phyloP scores from a whole-genome alignment of 2,888 invertebrate genomes.

The Tenthredo scrophulariae region DNA sequence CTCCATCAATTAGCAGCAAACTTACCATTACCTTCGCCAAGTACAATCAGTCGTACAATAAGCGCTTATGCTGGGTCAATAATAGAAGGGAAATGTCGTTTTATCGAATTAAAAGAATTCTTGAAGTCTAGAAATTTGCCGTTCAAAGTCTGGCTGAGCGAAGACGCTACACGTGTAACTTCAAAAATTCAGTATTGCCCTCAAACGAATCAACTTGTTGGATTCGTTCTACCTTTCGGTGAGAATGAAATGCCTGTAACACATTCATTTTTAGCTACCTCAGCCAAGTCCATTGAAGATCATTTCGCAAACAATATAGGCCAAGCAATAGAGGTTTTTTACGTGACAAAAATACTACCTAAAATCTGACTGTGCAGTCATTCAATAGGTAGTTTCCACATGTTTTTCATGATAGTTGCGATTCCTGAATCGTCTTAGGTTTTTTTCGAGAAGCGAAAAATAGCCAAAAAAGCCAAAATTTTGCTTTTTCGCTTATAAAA shows the following conservation, averaged over 20 bases:
- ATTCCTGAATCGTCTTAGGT: no score
- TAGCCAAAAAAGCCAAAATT: no score
- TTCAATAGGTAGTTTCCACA: no score
- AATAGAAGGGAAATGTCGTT: slow-evolving; percentile 55
- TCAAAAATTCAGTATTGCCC: slow-evolving; percentile 59
- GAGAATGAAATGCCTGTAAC: slow-evolving; percentile 58
- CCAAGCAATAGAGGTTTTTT: no score
- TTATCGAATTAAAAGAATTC: slow-evolving; percentile 58
- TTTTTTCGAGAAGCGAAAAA: no score
- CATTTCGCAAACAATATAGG: no score
- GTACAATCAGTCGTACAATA: slow-evolving; percentile 55
- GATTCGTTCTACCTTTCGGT: slow-evolving; percentile 62
- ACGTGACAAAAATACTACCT: no score
- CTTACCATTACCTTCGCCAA: slow-evolving; percentile 57
- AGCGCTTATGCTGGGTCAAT: background rate
- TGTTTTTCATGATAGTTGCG: no score
- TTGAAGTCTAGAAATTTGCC: slow-evolving; percentile 58
- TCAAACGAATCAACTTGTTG: slow-evolving; percentile 61
- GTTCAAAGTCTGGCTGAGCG: slow-evolving; percentile 59
- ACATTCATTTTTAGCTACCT: slow-evolving; percentile 58
- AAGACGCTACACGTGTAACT: slow-evolving; percentile 62
- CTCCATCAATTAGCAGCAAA: slow-evolving; percentile 55
- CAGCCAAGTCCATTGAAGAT: slow-evolving; percentile 56
- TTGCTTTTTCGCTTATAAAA: no score
- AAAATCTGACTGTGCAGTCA: no score